Percentiles rank a stretch among this genome's conserved stretches.
Evolutionary conservation across 2,888 invertebrate species (phyloP).

Genomic region (Argyresthia goedartella): DNA sequence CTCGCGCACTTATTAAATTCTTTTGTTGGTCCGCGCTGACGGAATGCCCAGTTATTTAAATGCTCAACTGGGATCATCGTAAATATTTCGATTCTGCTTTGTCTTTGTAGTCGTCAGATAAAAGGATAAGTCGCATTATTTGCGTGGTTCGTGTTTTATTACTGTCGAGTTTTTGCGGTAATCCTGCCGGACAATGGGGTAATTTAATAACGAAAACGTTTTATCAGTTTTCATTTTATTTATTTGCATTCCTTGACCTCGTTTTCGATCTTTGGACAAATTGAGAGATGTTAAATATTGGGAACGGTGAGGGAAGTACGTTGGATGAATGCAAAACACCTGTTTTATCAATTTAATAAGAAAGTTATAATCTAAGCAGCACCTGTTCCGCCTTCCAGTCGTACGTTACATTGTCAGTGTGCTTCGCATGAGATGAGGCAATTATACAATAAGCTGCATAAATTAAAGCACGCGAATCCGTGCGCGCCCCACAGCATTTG

Average conservation of each 20-base stretch:
- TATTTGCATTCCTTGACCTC: too few species aligned
- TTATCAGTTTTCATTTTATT: too few species aligned
- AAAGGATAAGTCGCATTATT: conserved; percentile 41
- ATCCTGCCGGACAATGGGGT: too few species aligned
- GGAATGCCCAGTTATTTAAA: conserved; percentile 55
- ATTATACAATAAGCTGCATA: conserved; percentile 47
- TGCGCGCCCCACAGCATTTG: conserved; percentile 20
- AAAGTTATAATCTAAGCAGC: conserved; percentile 31
- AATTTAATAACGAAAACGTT: too few species aligned
- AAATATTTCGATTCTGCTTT: conserved; percentile 36
- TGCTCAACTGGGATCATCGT: conserved; percentile 46
- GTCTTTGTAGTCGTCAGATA: conserved; percentile 44
- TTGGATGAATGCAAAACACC: conserved; percentile 15
- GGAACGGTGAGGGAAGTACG: background rate
- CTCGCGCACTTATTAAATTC: conserved; percentile 60
- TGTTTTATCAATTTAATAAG: conserved; percentile 31
- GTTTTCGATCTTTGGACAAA: too few species aligned
- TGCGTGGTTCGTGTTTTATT: conserved; percentile 21
- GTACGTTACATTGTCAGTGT: conserved; percentile 19
- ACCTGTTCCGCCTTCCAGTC: conserved; percentile 37
- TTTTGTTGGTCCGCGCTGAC: conserved; percentile 46
- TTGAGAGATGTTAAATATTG: background rate
- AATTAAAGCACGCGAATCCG: conserved; percentile 47
- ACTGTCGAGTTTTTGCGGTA: background rate
- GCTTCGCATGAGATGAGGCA: conserved; percentile 25